Percentiles rank a stretch among this genome's conserved stretches.
These are phyloP conservation scores for Burhinus oedicnemus DNA, from an alignment of 2,113 vertebrate genomes.

Conservation along the genomic window DNA sequence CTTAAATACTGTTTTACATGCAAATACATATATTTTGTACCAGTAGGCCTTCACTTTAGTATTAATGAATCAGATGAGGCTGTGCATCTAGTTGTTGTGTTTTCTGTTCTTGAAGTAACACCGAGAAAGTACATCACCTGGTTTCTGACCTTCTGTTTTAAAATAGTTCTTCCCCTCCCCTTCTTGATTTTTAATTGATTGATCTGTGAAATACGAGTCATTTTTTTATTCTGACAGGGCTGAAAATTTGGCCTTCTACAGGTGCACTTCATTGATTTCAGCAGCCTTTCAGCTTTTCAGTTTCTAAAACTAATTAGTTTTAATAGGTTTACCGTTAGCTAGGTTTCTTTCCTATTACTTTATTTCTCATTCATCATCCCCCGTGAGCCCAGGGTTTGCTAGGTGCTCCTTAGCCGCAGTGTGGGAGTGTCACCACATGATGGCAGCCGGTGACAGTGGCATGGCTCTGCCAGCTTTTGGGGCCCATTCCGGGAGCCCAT, in stretches of 20 bases:
- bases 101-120: constrained; percentile 18
- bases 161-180: background rate
- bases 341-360: background rate
- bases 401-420: background rate
- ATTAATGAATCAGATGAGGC: constrained; percentile 24
- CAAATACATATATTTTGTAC: constrained; percentile 59
- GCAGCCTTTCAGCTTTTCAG: background rate
- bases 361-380: background rate
- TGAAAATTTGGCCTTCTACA: background rate
- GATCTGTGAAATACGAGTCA: background rate
- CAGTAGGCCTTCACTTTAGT: constrained; percentile 25
- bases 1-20: constrained; percentile 52
- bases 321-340: background rate
- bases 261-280: background rate
- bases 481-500: background rate
- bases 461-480: background rate
- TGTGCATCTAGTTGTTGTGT: background rate
- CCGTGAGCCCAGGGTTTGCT: background rate
- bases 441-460: constrained; percentile 56
- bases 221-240: background rate
- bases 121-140: background rate
- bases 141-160: background rate
- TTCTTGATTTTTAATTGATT: background rate
- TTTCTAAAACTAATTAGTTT: accelerated
- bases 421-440: constrained; percentile 51